phyloP scores from a whole-genome alignment of 2,113 vertebrate genomes.

The Lepus timidus region DNA sequence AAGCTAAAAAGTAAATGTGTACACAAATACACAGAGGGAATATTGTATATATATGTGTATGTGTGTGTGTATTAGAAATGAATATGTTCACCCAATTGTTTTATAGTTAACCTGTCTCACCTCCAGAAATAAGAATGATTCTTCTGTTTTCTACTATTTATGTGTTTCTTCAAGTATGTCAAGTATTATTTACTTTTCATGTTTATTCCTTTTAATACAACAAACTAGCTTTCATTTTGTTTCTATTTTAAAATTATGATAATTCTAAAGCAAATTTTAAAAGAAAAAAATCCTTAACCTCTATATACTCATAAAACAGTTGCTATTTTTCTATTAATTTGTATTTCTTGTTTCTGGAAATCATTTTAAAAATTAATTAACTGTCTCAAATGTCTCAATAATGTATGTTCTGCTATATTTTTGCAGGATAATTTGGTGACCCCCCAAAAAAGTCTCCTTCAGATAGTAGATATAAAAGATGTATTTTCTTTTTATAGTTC shows the following conservation, averaged over 20 bases:
- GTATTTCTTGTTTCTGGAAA: not conserved
- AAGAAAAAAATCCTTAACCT: not conserved
- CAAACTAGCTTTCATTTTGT: not conserved
- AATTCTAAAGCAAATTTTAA: not conserved
- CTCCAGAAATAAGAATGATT: not conserved
- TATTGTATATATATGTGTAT: not conserved
- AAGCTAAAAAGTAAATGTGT: not conserved
- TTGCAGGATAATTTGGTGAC: not conserved
- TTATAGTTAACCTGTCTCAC: not conserved
- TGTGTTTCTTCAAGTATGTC: not conserved
- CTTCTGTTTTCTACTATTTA: conserved; percentile 27
- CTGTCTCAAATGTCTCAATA: not conserved
- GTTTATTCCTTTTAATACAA: not conserved
- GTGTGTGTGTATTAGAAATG: not conserved
- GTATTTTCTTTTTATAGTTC: not conserved
- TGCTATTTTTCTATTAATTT: not conserved
- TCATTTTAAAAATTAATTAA: not conserved
- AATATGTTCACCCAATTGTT: not conserved
- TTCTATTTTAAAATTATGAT: conserved; percentile 7
- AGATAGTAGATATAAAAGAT: not conserved
- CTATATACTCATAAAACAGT: not conserved
- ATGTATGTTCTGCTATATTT: not conserved
- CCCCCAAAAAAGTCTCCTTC: not conserved
- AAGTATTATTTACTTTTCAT: not conserved
- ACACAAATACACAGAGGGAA: no score